Conservation (phyloP, 92 coral and sea anemone species). For the Muricea muricata region DNA sequence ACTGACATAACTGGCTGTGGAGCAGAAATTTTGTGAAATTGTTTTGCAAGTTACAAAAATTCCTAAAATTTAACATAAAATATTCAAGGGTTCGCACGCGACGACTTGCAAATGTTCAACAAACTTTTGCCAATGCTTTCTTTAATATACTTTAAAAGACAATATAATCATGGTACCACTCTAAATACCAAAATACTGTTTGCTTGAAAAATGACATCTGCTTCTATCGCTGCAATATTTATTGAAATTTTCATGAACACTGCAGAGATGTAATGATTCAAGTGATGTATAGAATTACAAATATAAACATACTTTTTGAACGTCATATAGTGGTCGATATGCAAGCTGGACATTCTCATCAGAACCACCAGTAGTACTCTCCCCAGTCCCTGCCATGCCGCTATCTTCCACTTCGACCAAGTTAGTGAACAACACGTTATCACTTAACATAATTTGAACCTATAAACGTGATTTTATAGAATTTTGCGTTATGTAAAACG, state of each 20-base stretch:
- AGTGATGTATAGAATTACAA: not conserved
- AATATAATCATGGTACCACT: too few relatives aligned
- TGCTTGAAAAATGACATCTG: not conserved
- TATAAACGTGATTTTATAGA: not conserved
- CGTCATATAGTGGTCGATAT: constrained; percentile 82
- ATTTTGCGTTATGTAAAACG: not conserved
- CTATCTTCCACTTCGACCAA: constrained; percentile 88
- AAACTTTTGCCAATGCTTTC: too few relatives aligned
- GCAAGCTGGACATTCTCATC: constrained; percentile 95
- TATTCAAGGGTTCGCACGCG: too few relatives aligned
- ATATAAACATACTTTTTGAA: constrained; percentile 72
- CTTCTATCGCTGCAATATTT: not conserved
- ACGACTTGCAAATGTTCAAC: too few relatives aligned
- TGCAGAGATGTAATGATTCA: not conserved
- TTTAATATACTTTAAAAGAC: too few relatives aligned
- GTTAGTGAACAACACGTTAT: constrained; percentile 89
- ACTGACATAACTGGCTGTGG: too few relatives aligned
- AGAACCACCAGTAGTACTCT: constrained; percentile 79
- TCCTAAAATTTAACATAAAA: too few relatives aligned
- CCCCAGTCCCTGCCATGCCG: constrained; percentile 78
- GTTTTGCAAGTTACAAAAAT: too few relatives aligned
- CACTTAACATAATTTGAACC: constrained; percentile 44
- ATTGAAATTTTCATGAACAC: not conserved
- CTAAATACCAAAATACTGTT: not conserved
- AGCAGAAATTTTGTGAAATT: too few relatives aligned